Conservation (phyloP, 2,888 invertebrate genomes). For the Mimumesa dahlbomi region DNA sequence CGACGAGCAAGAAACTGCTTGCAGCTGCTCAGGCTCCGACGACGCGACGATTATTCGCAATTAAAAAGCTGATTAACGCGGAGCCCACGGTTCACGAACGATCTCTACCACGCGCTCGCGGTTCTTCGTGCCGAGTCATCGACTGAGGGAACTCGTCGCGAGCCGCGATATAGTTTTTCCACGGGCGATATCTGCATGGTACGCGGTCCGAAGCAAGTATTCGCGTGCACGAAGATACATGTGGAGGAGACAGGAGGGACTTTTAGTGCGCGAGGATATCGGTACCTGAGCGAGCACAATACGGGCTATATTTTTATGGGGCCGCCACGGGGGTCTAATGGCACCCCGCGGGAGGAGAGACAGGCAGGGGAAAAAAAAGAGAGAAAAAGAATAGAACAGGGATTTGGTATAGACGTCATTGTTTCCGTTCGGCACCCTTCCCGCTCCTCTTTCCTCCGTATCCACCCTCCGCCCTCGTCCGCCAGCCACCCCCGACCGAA, state of each 20-base stretch:
- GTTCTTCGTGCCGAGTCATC: not conserved
- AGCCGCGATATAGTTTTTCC: too few species aligned
- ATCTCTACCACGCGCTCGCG: not conserved
- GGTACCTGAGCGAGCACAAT: constrained; percentile 69
- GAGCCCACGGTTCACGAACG: constrained; percentile 2
- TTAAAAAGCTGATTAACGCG: constrained; percentile 11
- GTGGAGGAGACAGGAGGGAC: constrained; percentile 52
- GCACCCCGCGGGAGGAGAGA: constrained; percentile 70
- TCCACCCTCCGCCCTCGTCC: constrained; percentile 35
- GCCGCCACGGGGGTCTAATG: constrained; percentile 74
- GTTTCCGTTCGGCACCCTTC: constrained; percentile 73
- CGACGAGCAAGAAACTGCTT: not conserved
- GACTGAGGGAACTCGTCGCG: constrained; percentile 2
- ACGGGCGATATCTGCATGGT: too few species aligned
- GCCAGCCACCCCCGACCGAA: constrained; percentile 61
- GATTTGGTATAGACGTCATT: constrained; percentile 78
- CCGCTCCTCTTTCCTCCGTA: constrained; percentile 43
- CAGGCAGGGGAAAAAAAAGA: constrained; percentile 51
- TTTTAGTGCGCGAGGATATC: constrained; percentile 61
- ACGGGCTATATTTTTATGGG: constrained; percentile 76
- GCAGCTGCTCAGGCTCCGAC: too few species aligned
- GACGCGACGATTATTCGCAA: constrained; percentile 5
- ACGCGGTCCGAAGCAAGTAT: not conserved
- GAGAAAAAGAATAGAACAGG: constrained; percentile 69
- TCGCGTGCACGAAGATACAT: constrained; percentile 34